Evolutionary conservation across 2,888 invertebrate species (phyloP).

Genomic region (Pristionchus arcanus): DNA sequence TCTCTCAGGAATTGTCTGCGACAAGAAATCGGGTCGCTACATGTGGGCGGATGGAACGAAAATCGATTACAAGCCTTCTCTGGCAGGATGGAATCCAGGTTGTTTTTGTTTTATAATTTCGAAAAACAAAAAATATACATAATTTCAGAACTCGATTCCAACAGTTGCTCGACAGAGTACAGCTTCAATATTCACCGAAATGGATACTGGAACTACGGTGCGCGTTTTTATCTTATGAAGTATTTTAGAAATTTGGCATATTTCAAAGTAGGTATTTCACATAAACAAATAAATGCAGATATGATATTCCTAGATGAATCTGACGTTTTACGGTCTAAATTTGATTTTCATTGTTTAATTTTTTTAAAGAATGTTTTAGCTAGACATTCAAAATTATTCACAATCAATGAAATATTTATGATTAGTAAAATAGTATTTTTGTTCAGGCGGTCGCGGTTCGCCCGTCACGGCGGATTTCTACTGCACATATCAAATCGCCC

Average conservation of each 20-base stretch:
- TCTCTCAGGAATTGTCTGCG: not conserved
- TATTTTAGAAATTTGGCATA: no score
- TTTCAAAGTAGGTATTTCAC: no score
- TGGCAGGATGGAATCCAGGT: not conserved
- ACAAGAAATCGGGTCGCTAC: not conserved
- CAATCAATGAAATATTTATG: no score
- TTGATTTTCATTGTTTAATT: no score
- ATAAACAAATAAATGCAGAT: no score
- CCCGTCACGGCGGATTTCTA: not conserved
- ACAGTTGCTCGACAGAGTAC: not conserved
- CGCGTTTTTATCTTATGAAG: not conserved
- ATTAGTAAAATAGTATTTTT: no score
- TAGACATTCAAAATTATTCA: no score
- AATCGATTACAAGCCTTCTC: not conserved
- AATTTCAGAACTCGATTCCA: not conserved
- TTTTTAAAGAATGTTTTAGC: no score
- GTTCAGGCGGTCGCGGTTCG: not conserved
- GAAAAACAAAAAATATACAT: not conserved
- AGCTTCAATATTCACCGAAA: not conserved
- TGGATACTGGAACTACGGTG: slow-evolving; percentile 1
- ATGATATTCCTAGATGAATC: no score
- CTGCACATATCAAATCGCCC: not conserved
- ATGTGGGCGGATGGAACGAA: not conserved
- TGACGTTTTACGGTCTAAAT: no score
- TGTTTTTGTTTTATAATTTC: not conserved